Evolutionary conservation across 2,888 invertebrate species (phyloP).

Genomic region (Emesis furor): DNA sequence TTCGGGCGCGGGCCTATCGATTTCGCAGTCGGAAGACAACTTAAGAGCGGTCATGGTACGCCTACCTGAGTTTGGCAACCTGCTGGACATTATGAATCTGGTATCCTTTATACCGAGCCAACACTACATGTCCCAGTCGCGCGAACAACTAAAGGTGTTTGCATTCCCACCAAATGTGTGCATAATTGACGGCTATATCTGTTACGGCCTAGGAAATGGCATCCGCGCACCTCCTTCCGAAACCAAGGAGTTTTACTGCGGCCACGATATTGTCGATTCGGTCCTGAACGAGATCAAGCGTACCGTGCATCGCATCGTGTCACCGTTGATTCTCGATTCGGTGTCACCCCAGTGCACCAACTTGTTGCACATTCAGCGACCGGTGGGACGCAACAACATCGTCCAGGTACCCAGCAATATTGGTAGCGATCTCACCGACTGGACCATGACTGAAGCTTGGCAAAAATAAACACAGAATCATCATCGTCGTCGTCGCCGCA

Average conservation of each 20-base stretch:
- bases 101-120: no score
- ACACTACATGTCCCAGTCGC: no score
- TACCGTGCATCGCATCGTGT: slow-evolving; percentile 18
- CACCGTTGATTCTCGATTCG: slow-evolving; percentile 24
- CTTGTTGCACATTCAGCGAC: slow-evolving; percentile 27
- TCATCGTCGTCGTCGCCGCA: no score
- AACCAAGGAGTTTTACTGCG: not conserved
- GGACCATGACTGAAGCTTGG: slow-evolving; percentile 16
- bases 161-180: no score
- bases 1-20: not conserved
- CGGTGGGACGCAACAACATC: slow-evolving; percentile 32
- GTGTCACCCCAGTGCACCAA: slow-evolving; percentile 11
- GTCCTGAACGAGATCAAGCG: slow-evolving; percentile 27
- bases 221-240: slow-evolving; percentile 6
- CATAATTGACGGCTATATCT: not conserved
- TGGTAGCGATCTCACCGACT: slow-evolving; percentile 25
- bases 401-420: slow-evolving; percentile 23
- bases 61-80: no score
- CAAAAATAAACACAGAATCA: not conserved
- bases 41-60: not conserved
- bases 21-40: not conserved
- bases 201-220: slow-evolving; percentile 24
- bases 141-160: no score
- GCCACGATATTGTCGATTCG: slow-evolving; percentile 32
- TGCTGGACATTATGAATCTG: no score